Evolutionary conservation across 2,888 invertebrate species (phyloP).

Genomic region (Oxytorus armatus): DNA sequence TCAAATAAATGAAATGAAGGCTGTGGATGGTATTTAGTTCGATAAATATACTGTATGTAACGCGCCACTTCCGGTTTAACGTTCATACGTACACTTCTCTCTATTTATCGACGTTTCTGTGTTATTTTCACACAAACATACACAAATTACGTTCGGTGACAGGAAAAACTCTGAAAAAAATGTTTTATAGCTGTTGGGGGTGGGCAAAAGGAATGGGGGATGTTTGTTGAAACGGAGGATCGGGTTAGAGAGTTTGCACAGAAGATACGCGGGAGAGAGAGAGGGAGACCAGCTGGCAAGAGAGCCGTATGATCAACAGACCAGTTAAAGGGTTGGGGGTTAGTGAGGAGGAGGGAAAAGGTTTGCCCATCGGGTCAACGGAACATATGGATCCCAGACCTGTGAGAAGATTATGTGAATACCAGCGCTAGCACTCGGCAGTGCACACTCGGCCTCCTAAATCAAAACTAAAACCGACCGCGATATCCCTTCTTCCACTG

Average conservation of each 20-base stretch:
- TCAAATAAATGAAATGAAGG: conserved; percentile 32
- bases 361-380: conserved; percentile 69
- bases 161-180: conserved; percentile 34
- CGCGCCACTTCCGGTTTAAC: conserved; percentile 23
- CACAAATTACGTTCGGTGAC: conserved; percentile 37
- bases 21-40: conserved; percentile 1
- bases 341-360: conserved; percentile 14
- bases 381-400: conserved; percentile 77
- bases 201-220: conserved; percentile 8
- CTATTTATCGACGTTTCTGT: not conserved
- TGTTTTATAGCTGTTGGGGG: conserved; percentile 27
- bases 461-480: conserved; percentile 75
- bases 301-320: conserved; percentile 64
- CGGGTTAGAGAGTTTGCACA: conserved; percentile 42
- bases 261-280: conserved; percentile 36
- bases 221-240: conserved; percentile 56
- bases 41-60: conserved; percentile 22
- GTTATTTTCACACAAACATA: conserved; percentile 17
- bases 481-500: conserved; percentile 39
- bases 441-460: conserved; percentile 71
- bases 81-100: not conserved
- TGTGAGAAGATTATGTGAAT: conserved; percentile 77
- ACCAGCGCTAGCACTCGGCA: conserved; percentile 67
- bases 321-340: conserved; percentile 17
- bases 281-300: conserved; percentile 46